phyloP scores from a whole-genome alignment of 2,113 vertebrate genomes.

The Pygoscelis antarcticus region DNA sequence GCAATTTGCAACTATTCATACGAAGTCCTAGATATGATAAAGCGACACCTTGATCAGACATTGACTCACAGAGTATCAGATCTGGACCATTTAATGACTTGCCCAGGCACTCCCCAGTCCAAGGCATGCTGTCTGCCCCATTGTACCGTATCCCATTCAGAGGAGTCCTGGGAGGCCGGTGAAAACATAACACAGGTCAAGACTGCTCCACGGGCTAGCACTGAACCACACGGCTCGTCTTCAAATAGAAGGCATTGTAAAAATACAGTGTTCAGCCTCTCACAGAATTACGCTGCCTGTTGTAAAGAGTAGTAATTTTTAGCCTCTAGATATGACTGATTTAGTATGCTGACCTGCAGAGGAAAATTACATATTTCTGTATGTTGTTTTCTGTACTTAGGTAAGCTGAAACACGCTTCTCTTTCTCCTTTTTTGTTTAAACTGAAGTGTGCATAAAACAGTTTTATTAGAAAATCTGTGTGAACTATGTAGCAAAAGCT shows the following conservation, averaged over 20 bases:
- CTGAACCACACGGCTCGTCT: background rate
- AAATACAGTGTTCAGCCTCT: background rate
- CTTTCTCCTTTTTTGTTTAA: too few relatives aligned
- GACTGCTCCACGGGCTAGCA: background rate
- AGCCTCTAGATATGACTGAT: background rate
- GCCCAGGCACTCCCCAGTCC: background rate
- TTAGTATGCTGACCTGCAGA: background rate
- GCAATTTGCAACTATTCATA: background rate
- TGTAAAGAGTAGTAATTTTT: background rate
- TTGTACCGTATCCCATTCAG: accelerated
- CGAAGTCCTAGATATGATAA: background rate
- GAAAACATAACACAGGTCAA: background rate
- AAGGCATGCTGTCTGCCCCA: background rate
- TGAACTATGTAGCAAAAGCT: background rate
- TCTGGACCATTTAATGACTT: background rate
- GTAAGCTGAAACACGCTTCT: background rate
- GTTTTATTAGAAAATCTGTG: background rate
- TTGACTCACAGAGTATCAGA: background rate
- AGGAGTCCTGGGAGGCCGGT: background rate
- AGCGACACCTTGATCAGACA: background rate
- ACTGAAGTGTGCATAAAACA: background rate
- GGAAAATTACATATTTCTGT: background rate
- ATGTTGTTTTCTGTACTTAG: background rate
- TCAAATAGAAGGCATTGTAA: background rate
- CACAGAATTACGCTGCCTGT: background rate